phyloP scores from a whole-genome alignment of 2,797 vertebrate genomes.

The Buphagus erythrorhynchus region DNA sequence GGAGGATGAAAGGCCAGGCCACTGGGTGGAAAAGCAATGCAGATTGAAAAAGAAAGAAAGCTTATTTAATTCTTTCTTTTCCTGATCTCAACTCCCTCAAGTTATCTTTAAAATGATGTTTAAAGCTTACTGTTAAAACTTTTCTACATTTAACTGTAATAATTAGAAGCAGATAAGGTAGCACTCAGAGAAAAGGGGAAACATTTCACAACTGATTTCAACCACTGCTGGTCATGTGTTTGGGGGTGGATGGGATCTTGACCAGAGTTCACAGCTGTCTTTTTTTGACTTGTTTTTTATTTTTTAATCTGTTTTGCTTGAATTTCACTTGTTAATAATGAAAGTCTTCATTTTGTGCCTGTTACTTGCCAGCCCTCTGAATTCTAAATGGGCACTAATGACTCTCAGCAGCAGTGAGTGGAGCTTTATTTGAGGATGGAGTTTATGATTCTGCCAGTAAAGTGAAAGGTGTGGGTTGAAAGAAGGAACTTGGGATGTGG shows the following conservation, averaged over 20 bases:
- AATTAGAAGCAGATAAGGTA: constrained; percentile 35
- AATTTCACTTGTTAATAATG: neutral
- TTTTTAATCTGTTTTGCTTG: neutral
- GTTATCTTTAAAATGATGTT: constrained; percentile 34
- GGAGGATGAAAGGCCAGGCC: constrained; percentile 21
- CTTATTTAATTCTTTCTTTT: constrained; percentile 54
- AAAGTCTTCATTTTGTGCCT: neutral
- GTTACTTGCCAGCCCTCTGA: neutral
- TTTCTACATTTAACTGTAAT: constrained; percentile 36
- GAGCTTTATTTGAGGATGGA: neutral
- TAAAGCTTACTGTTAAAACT: constrained; percentile 42
- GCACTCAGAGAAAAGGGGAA: neutral
- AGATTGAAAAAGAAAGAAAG: constrained; percentile 29
- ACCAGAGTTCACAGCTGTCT: neutral
- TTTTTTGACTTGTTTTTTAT: neutral
- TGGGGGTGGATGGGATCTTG: neutral
- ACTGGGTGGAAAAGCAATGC: neutral
- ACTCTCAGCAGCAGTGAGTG: neutral
- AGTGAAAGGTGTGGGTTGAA: neutral
- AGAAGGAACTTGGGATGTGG: neutral
- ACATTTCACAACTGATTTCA: neutral
- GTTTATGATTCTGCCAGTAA: neutral
- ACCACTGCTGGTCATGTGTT: neutral
- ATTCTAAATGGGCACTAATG: neutral
- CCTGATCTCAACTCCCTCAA: constrained; percentile 30